phyloP scores from a whole-genome alignment of 2,113 vertebrate species.

The Gobio gobio region DNA sequence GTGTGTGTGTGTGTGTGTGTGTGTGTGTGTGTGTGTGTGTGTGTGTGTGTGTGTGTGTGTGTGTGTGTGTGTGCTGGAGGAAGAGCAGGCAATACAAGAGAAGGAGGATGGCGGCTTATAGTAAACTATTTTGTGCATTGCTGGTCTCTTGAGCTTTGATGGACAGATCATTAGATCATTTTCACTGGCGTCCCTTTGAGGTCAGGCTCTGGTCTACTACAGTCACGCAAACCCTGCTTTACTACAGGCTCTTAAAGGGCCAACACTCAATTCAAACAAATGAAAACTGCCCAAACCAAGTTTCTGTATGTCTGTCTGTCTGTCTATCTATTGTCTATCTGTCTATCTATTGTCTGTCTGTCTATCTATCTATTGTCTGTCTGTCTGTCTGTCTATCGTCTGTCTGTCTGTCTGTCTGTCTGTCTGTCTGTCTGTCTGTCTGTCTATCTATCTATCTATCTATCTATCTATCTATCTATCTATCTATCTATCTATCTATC shows the following conservation, averaged over 20 bases:
- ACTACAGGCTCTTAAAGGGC: conserved; percentile 60
- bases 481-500: too few species aligned
- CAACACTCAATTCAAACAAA: conserved; percentile 11
- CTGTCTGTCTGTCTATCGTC: background rate
- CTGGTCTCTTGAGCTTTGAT: conserved; percentile 47
- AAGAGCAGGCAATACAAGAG: background rate
- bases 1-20: too few species aligned
- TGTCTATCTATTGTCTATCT: background rate
- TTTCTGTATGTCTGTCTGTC: background rate
- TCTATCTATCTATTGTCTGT: background rate
- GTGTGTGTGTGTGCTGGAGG: background rate
- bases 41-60: background rate
- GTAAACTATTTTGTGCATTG: conserved; percentile 39
- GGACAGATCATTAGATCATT: conserved; percentile 52
- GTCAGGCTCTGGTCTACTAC: conserved; percentile 53
- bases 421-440: background rate
- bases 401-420: background rate
- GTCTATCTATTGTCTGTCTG: too few species aligned
- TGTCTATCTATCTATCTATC: too few species aligned
- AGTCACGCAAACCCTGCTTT: conserved; percentile 62
- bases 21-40: too few species aligned
- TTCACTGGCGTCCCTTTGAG: conserved; percentile 56
- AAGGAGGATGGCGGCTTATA: background rate
- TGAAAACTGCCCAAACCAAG: background rate
- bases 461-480: too few species aligned